A percentile compares a stretch with the other conserved stretches of the same genome.
These are phyloP conservation scores for Eunapius fragilis DNA, from an alignment of 37 sponge, comb jelly and placozoan genomes.

Conservation along the genomic window DNA sequence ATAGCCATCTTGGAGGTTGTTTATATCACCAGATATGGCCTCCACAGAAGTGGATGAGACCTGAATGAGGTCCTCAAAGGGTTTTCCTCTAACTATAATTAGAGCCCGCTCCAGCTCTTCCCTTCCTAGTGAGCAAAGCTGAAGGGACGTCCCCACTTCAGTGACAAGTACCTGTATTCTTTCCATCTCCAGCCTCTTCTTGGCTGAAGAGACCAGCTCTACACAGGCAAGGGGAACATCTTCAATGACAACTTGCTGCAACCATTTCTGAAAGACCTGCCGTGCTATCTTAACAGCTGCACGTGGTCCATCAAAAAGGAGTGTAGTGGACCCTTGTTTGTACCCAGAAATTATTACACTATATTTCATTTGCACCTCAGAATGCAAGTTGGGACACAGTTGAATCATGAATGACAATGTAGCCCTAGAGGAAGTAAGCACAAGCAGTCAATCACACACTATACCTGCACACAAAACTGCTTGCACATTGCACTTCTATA, in stretches of 20 bases:
- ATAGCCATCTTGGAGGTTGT: not conserved
- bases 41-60: not conserved
- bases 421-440: not conserved
- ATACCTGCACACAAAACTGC: not conserved
- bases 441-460: not conserved
- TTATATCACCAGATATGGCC: not conserved
- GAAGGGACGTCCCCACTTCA: not conserved
- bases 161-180: not conserved
- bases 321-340: not conserved
- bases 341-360: not conserved
- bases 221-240: not conserved
- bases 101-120: constrained; percentile 1
- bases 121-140: not conserved
- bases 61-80: not conserved
- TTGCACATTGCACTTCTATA: not conserved
- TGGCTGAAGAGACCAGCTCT: not conserved
- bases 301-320: not conserved
- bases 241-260: not conserved
- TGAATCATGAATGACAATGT: not conserved
- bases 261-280: not conserved
- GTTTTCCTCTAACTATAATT: not conserved
- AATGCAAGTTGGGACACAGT: not conserved
- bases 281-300: not conserved
- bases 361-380: not conserved
- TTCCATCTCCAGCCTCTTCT: not conserved